A percentile compares a stretch with the other conserved stretches of the same genome.
Evolutionary conservation across 2,113 vertebrate species (phyloP).

Genomic region (Anseranas semipalmata): DNA sequence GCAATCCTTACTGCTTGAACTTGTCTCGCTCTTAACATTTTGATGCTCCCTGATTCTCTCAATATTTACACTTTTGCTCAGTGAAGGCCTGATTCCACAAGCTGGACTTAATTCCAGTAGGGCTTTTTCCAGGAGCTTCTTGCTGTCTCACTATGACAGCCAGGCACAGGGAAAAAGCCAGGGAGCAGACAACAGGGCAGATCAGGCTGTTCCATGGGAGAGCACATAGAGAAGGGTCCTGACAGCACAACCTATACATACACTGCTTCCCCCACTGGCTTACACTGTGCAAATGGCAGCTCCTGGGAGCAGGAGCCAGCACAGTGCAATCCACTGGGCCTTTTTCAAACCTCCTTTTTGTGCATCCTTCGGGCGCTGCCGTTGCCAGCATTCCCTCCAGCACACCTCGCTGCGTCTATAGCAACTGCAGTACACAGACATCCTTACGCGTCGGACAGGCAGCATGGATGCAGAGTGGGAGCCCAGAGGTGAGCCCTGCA

Average conservation of each 20-base stretch:
- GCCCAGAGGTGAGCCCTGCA: neutral
- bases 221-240: neutral
- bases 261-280: neutral
- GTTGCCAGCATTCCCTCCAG: neutral
- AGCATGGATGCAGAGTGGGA: neutral
- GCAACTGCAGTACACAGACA: neutral
- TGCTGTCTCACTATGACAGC: neutral
- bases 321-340: neutral
- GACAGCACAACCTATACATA: fast-evolving
- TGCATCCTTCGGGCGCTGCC: fast-evolving
- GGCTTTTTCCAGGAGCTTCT: neutral
- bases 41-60: neutral
- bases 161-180: neutral
- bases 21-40: fast-evolving
- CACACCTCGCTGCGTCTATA: neutral
- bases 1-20: fast-evolving
- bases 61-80: fast-evolving
- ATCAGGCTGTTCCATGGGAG: neutral
- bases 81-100: neutral
- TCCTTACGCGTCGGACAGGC: fast-evolving
- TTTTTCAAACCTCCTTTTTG: neutral
- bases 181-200: neutral
- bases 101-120: neutral
- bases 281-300: neutral
- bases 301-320: neutral